Conservation (phyloP, 2,888 invertebrate genomes). For the Pseudoips prasinana region DNA sequence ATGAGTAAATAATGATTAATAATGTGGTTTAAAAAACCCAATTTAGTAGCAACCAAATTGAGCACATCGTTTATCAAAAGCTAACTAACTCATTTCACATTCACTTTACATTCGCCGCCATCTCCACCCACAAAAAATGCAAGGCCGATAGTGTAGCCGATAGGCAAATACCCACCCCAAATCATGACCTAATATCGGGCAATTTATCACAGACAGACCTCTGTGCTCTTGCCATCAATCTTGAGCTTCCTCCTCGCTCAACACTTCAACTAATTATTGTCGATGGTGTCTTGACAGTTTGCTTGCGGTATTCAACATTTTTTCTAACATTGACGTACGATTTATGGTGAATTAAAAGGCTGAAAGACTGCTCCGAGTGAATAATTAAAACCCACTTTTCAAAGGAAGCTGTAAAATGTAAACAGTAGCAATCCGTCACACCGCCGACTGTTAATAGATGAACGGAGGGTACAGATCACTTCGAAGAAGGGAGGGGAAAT, state of each 20-base stretch:
- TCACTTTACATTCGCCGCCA: conserved; percentile 42
- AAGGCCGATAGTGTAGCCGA: conserved; percentile 55
- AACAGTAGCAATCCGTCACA: conserved; percentile 30
- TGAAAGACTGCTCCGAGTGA: conserved; percentile 12
- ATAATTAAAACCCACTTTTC: conserved; percentile 17
- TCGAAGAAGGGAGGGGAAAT: conserved; percentile 31
- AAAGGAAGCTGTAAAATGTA: conserved; percentile 17
- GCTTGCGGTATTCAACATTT: conserved; percentile 57
- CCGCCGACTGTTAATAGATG: conserved; percentile 27
- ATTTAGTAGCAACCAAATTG: too few relatives aligned
- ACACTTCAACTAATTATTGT: conserved; percentile 77
- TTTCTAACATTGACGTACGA: conserved; percentile 47
- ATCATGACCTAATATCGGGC: conserved; percentile 78
- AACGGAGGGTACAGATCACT: conserved; percentile 18
- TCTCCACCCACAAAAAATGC: conserved; percentile 54
- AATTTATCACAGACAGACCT: conserved; percentile 80
- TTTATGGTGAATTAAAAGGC: conserved; percentile 21
- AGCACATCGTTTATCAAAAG: conserved; percentile 37
- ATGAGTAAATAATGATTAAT: too few relatives aligned
- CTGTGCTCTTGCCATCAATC: conserved; percentile 74
- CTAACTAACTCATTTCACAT: conserved; percentile 41
- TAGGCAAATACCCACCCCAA: conserved; percentile 75
- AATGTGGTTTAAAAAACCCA: too few relatives aligned
- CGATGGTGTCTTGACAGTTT: conserved; percentile 68
- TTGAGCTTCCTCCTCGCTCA: conserved; percentile 69